Percentiles rank a stretch among this genome's conserved stretches.
Conservation (phyloP, 2,888 invertebrate genomes). For the Clanis bilineata region DNA sequence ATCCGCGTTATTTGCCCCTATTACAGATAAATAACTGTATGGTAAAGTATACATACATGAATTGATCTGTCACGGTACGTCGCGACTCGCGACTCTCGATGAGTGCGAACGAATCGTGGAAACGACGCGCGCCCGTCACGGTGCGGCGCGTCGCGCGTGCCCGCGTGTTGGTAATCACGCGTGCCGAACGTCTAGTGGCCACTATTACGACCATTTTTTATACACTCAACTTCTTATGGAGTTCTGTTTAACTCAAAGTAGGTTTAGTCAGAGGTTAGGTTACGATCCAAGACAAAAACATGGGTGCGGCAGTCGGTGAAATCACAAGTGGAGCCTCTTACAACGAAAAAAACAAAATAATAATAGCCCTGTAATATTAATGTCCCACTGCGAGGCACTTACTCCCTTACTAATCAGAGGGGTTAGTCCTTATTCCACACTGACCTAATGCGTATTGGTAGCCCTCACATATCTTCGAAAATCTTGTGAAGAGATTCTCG, state of each 20-base stretch:
- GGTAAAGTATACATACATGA: background rate
- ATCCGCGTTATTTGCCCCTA: background rate
- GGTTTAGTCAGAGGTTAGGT: background rate
- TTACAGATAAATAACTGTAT: background rate
- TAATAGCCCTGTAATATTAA: too few relatives aligned
- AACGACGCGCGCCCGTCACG: conserved; percentile 26
- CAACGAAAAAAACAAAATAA: too few relatives aligned
- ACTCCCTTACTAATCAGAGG: too few relatives aligned
- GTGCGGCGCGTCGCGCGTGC: conserved; percentile 31
- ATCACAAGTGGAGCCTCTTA: too few relatives aligned
- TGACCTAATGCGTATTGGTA: too few relatives aligned
- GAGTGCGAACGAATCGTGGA: conserved; percentile 29
- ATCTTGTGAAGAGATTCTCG: too few relatives aligned
- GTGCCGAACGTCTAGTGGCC: conserved; percentile 29
- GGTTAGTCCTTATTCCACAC: too few relatives aligned
- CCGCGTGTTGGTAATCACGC: conserved; percentile 33
- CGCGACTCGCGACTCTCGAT: too few relatives aligned
- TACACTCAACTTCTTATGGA: background rate
- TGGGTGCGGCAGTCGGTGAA: too few relatives aligned
- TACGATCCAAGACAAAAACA: too few relatives aligned
- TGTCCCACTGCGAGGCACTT: too few relatives aligned
- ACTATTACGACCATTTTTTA: conserved; percentile 1
- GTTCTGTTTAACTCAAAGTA: background rate
- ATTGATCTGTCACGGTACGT: conserved; percentile 24
- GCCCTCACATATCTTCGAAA: too few relatives aligned